Evolutionary conservation across 2,113 vertebrate genomes (phyloP).

Genomic region (Syrrhaptes paradoxus): DNA sequence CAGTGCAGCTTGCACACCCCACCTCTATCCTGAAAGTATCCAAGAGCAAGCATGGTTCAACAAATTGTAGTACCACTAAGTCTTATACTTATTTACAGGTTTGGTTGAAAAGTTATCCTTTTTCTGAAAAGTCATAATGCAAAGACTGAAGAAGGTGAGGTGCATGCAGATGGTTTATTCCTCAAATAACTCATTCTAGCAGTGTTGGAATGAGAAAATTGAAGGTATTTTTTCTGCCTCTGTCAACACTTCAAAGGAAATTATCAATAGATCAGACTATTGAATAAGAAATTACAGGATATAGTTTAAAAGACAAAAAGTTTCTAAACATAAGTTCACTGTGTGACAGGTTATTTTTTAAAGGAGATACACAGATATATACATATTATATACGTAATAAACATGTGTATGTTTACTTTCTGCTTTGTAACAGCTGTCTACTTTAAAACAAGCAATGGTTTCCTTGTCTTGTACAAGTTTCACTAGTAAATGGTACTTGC

Average conservation of each 20-base stretch:
- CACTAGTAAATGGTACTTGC: neutral
- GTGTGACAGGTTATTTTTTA: neutral
- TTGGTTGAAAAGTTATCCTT: neutral
- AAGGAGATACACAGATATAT: accelerated
- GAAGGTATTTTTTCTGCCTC: neutral
- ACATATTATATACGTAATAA: neutral
- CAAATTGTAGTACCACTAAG: neutral
- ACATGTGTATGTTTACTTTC: neutral
- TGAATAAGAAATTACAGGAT: neutral
- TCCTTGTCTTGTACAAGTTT: neutral
- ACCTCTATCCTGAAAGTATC: neutral
- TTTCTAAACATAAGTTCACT: neutral
- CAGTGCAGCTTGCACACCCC: neutral
- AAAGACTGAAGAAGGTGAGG: neutral
- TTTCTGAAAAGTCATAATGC: neutral
- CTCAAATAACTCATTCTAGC: neutral
- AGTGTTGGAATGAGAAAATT: neutral
- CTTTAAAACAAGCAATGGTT: neutral
- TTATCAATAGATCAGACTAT: neutral
- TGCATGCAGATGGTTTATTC: neutral
- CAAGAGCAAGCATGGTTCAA: neutral
- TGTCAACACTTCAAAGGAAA: neutral
- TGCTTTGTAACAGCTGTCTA: neutral
- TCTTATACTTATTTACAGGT: neutral
- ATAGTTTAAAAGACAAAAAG: neutral